phyloP scores from a whole-genome alignment of 2,888 invertebrate genomes.

The Adela reaumurella region DNA sequence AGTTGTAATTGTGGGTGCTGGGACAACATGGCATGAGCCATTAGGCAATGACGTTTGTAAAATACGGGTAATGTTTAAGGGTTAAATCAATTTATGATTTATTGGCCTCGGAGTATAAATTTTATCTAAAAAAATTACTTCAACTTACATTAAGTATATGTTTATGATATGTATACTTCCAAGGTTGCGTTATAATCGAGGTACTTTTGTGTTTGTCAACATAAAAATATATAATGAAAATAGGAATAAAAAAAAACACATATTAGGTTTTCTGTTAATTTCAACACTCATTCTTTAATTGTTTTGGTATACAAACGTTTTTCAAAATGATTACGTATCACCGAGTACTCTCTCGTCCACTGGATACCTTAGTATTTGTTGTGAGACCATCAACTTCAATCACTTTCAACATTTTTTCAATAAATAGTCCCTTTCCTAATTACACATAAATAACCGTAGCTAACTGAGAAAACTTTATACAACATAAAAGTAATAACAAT shows the following conservation, averaged over 20 bases:
- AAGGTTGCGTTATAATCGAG: no score
- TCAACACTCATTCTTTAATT: slow-evolving; percentile 58
- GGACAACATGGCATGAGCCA: no score
- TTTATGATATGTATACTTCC: no score
- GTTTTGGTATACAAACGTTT: slow-evolving; percentile 38
- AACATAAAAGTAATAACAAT: slow-evolving; percentile 1
- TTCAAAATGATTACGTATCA: neutral
- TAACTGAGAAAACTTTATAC: neutral
- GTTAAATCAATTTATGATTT: no score
- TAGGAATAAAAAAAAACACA: slow-evolving; percentile 39
- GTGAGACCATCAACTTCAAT: slow-evolving; percentile 42
- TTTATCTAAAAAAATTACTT: no score
- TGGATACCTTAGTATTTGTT: slow-evolving; percentile 48
- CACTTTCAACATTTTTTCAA: slow-evolving; percentile 4
- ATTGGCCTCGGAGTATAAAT: no score
- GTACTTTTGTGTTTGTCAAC: no score
- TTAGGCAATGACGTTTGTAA: no score
- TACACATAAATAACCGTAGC: slow-evolving; percentile 11
- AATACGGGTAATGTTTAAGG: no score
- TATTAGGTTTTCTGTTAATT: slow-evolving; percentile 53
- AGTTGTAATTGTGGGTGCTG: no score
- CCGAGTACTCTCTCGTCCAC: slow-evolving; percentile 15
- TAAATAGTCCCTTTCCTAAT: slow-evolving; percentile 34
- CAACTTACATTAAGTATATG: no score
- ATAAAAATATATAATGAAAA: neutral